Evolutionary conservation across 2,888 invertebrate genomes (phyloP), one percentile per base, ranked within the genome.

Genomic region (Andrena hattorfiana): DNA sequence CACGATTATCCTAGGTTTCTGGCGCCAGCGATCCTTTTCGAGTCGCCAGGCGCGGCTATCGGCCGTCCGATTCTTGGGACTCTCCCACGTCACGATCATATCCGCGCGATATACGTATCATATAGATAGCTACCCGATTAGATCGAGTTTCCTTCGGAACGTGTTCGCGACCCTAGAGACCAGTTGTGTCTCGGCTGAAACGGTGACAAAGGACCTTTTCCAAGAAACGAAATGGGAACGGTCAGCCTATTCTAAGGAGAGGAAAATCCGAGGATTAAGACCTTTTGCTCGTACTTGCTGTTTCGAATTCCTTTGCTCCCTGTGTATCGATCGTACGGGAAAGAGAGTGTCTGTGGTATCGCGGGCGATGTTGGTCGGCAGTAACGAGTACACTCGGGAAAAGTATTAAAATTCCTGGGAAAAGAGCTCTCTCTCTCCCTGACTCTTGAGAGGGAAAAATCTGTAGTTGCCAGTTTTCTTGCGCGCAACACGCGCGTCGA

Each of bases 401-500:
- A 67, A 69, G 64, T 77, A 76, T 48, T 62, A 63, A 63, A 75
- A 68, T 68, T 54, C 62, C 62, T 56, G 51, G 54, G 62, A 54
- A 16, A 30, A 30, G 42, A 32, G 42, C 42, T 13, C n/a, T 28
- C 42, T 13, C n/a, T 28, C 26, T 23, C 30, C 20, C 51, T 2
- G n/a, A 2, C n/a, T 6, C 13, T 23, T 1, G 23, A n/a, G 28
- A n/a, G 20, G 54, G 26, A 30, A 8, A 28, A 30, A 67, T 49
- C 59, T 74, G 67, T 63, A 76, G 42, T 66, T 59, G 64, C 59
- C 62, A 63, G 51, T 71, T 77, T 70, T 51, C 35, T 67, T 72
- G 75, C 28, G 42, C n/a, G 23, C 16, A 16, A 32, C 35, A 23
- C 32, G 72, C 48, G 48, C 48, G 48, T 35, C 70, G 63, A 49